Evolutionary conservation across 23 tunicate genomes (phyloP), one percentile per base, ranked within the genome.

Genomic region (Phallusia fumigata): DNA sequence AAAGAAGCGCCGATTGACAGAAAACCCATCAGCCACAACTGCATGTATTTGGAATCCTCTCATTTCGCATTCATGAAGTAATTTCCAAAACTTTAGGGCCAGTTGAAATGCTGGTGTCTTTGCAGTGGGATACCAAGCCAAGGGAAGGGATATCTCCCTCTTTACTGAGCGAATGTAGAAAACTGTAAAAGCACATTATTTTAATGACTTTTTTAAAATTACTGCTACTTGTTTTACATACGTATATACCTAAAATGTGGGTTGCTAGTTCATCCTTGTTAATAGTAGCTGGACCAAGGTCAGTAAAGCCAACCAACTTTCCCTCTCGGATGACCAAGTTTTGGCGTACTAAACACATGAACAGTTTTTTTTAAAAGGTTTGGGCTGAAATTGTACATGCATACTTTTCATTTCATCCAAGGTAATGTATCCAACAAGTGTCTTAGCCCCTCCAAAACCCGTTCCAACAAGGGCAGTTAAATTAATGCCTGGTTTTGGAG

Each of bases 71-170:
- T 65, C 85, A 32, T 33, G 44, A 2, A 81, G 32, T 18, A 81
- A 15, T 2, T 81, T 16, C 85, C 85, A 81, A 81, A 81, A 81
- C n/a, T n/a, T 33, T 2, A 35, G 24, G 18, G 85, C 76, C 18
- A 81, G 53, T 19, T 32, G 33, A 22, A 19, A n/a, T 8, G 85
- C 76, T 28, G 85, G 77, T 19, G 85, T 65, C 32, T 76, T 35
- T n/a, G 31, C 65, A 18, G 85, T 81, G 0, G 85, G 85, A 65
- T 65, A 81, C 85, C 85, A 81, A 34, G 85, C 76, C 32, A 81
- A 24, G 3, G 77, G 85, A 44, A 81, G 64, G 5, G 85, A 81
- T 33, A 81, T 65, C 45, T 35, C 51, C 30, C 36, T 77, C 33
- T 49, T 35, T 30, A 81, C 18, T 0, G 85, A 52, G 32, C 85